Evolutionary conservation across 2,888 invertebrate species (phyloP).

Genomic region (Orchesella flavescens): DNA sequence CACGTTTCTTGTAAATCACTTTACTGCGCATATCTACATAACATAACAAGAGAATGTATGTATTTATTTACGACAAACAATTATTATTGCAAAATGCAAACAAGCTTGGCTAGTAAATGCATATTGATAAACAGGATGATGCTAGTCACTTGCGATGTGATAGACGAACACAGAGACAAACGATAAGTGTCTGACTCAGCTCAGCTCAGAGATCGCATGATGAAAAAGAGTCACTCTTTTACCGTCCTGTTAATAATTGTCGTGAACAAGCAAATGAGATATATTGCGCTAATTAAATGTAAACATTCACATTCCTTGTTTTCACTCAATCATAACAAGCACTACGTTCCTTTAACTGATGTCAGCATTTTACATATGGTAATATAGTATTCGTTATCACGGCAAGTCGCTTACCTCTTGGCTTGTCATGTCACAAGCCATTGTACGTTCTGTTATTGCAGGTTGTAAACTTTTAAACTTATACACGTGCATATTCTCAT

Average conservation of each 20-base stretch:
- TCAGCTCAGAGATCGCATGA: too few species aligned
- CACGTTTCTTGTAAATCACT: not conserved
- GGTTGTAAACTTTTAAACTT: too few species aligned
- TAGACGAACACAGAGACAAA: too few species aligned
- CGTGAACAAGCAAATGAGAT: constrained; percentile 13
- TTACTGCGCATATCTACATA: not conserved
- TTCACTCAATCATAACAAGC: constrained; percentile 5
- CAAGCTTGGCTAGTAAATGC: constrained; percentile 28
- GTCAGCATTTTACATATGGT: constrained; percentile 10
- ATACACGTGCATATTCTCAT: too few species aligned
- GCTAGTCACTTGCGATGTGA: not conserved
- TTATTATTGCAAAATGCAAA: constrained; percentile 48
- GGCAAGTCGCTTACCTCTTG: not conserved
- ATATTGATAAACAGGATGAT: constrained; percentile 34
- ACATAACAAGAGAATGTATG: not conserved
- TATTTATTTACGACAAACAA: constrained; percentile 20
- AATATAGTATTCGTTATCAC: constrained; percentile 2
- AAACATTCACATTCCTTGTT: constrained; percentile 19
- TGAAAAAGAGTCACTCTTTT: too few species aligned
- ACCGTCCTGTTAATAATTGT: too few species aligned
- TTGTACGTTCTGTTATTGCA: not conserved
- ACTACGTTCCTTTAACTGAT: not conserved
- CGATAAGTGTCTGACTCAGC: too few species aligned
- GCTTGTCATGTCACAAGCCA: not conserved
- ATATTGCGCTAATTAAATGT: constrained; percentile 36